Base-by-base conservation (phyloP, 1,140 invertebrate genomes). In the Cyphomyrmex costatus region DNA sequence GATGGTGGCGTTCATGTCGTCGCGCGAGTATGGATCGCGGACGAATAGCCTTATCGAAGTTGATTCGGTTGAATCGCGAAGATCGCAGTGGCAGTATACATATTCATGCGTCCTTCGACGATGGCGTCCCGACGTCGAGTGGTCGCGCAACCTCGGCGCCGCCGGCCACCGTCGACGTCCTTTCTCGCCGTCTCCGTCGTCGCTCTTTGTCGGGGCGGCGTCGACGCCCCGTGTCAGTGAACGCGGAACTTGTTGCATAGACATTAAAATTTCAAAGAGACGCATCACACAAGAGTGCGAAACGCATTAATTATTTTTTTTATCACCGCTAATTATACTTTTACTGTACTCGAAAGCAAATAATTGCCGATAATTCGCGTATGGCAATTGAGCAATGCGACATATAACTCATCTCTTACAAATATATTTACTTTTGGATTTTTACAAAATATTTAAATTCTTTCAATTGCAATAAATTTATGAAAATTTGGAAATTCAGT, bases 51-150 rank as follows among this genome's bases (percentile, higher is more conserved):
- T 66, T 36, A 66, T 42, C 63, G 10, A 66, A 66, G 12, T 66
- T 66, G 19, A 66, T 66, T 66, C 33, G 33, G 33, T 4, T 42
- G 60, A 60, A 56, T 77, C 76, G 46, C 36, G 46, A 12, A 85
- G 82, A 77, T 87, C 56, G 16, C 10, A 42, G 42, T 82, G 46
- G 80, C 79, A 14, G 85, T 90, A 89, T 94, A 93, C 93, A 94
- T 94, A 93, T 94, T 94, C 93, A 94, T 93, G 92, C 93, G 94
- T 95, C 94, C 94, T 95, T 95, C 94, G 92, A 91, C 93, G 89
- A 89, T 94, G 94, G 91, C 93, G 95, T 95, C 93, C 91, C 91
- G 92, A 92, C 94, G 92, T 93, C 93, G 93, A 95, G 93, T 95
- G 85, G 36, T 61, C 86, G 85, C 61, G 76, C 86, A 86, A 86